Percentiles rank a stretch among this genome's conserved stretches.
phyloP scores from a whole-genome alignment of 2,888 invertebrate species.

The Aplocera efformata region DNA sequence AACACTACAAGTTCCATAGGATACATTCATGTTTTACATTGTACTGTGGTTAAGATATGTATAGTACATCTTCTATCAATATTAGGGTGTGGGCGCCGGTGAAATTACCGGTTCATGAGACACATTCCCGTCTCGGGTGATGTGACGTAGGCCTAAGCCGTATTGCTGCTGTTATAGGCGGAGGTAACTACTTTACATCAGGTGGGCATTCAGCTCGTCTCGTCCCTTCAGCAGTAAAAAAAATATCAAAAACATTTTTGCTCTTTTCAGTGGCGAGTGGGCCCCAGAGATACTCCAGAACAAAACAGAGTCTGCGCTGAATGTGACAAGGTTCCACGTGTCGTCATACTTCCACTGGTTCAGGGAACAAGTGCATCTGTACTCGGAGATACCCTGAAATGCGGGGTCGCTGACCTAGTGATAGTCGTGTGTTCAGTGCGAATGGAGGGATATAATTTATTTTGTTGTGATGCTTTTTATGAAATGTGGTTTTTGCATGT shows the following conservation, averaged over 20 bases:
- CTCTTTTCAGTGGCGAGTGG: constrained; percentile 84
- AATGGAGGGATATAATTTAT: constrained; percentile 36
- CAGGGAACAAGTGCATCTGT: constrained; percentile 87
- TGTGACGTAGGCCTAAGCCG: too few species aligned
- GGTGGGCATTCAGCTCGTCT: too few species aligned
- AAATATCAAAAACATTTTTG: neutral
- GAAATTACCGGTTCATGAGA: too few species aligned
- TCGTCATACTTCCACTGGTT: constrained; percentile 87
- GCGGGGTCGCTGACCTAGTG: constrained; percentile 30
- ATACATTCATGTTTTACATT: too few species aligned
- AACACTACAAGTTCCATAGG: too few species aligned
- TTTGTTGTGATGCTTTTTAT: constrained; percentile 10
- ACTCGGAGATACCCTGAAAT: constrained; percentile 85
- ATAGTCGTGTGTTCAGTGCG: constrained; percentile 39
- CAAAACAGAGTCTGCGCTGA: constrained; percentile 83
- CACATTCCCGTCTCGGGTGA: too few species aligned
- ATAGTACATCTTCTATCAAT: too few species aligned
- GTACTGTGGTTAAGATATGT: too few species aligned
- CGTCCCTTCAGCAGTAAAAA: too few species aligned
- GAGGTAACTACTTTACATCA: too few species aligned
- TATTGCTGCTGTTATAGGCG: too few species aligned
- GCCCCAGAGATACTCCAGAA: constrained; percentile 88
- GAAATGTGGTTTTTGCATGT: constrained; percentile 7
- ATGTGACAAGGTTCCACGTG: constrained; percentile 84
- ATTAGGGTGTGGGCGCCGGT: too few species aligned